A percentile compares a stretch with the other conserved stretches of the same genome.
These are phyloP conservation scores for Sminthurides bifidus DNA, from an alignment of 1,140 invertebrate species.

Conservation along the genomic window DNA sequence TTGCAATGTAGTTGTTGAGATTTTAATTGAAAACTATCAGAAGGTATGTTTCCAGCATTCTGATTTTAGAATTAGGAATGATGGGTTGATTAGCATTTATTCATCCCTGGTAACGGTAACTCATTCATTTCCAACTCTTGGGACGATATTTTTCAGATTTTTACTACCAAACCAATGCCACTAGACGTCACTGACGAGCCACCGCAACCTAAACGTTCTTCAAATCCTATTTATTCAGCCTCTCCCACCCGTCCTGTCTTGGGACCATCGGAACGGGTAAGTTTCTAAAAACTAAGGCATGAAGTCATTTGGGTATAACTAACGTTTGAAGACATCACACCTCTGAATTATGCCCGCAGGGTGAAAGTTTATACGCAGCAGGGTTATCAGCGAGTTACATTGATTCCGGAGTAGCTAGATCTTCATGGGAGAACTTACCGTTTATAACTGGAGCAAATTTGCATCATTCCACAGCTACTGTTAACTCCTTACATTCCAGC, in stretches of 20 bases:
- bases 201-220: no score
- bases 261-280: no score
- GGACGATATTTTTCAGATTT: constrained; percentile 41
- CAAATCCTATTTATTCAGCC: no score
- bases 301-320: not conserved
- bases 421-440: constrained; percentile 27
- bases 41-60: constrained; percentile 44
- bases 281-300: no score
- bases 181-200: constrained; percentile 30
- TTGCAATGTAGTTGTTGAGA: constrained; percentile 94
- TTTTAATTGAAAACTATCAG: constrained; percentile 83
- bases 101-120: not conserved
- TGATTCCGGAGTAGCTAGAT: constrained; percentile 38
- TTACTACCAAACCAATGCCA: constrained; percentile 38
- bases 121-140: no score
- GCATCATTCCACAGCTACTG: constrained; percentile 26
- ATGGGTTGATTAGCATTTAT: not conserved
- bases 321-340: not conserved
- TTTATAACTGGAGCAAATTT: constrained; percentile 8
- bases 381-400: constrained; percentile 36
- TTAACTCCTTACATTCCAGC: constrained; percentile 30
- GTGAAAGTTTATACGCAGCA: constrained; percentile 43
- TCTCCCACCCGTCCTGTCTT: no score
- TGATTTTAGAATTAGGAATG: constrained; percentile 7
- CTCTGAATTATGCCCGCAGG: constrained; percentile 32